Conservation (phyloP, 2,797 vertebrate species). For the Nyctibius grandis region DNA sequence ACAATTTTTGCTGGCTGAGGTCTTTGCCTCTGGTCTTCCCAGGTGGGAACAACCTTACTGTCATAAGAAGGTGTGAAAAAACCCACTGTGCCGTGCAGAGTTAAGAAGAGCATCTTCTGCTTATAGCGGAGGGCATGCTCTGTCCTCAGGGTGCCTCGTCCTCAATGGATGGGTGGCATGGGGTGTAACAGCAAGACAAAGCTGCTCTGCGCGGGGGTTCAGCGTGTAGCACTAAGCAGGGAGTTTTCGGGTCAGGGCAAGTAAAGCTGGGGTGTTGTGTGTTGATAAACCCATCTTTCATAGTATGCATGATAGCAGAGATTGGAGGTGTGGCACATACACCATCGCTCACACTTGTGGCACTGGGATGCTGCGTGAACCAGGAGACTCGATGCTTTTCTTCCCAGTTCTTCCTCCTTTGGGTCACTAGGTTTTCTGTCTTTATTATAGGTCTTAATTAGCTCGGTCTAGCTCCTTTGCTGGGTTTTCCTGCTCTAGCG, state of each 20-base stretch:
- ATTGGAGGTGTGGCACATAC: rapidly evolving
- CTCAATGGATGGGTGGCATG: rapidly evolving
- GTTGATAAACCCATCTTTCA: not conserved
- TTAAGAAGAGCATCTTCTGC: not conserved
- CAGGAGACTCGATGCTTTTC: not conserved
- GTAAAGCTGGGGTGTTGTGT: not conserved
- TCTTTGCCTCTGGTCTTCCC: not conserved
- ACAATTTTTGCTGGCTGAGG: not conserved
- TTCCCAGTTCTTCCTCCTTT: not conserved
- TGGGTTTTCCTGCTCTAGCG: not conserved
- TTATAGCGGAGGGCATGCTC: not conserved
- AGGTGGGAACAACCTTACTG: not conserved
- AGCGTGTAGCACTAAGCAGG: not conserved
- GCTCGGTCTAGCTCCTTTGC: not conserved
- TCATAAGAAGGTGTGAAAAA: not conserved
- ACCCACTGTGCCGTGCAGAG: rapidly evolving
- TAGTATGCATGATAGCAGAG: not conserved
- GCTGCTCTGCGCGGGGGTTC: not conserved
- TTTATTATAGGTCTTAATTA: not conserved
- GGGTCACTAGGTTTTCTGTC: not conserved
- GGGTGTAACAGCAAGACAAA: not conserved
- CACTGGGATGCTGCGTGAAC: too few relatives aligned
- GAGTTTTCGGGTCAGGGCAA: not conserved
- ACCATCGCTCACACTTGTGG: not conserved
- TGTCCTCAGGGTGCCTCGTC: not conserved